Evolutionary conservation across 2,797 vertebrate genomes (phyloP).

Genomic region (Tamandua tetradactyla): DNA sequence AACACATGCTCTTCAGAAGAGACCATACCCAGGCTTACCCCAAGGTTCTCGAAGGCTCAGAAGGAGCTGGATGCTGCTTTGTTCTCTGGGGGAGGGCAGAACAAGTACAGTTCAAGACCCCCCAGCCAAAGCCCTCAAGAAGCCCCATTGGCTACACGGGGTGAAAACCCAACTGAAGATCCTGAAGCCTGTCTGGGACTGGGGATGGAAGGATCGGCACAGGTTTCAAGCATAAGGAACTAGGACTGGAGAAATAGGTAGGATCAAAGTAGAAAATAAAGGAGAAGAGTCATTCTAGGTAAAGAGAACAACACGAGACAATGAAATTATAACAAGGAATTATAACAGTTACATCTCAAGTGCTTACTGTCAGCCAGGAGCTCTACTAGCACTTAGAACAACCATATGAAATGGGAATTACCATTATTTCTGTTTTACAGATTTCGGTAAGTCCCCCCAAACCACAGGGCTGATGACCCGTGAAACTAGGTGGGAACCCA

Average conservation of each 20-base stretch:
- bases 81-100: background rate
- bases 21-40: background rate
- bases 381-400: background rate
- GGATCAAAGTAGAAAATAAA: background rate
- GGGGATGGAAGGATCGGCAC: fast-evolving
- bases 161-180: background rate
- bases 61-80: background rate
- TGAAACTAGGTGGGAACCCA: background rate
- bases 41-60: background rate
- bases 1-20: background rate
- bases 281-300: background rate
- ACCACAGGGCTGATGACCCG: background rate
- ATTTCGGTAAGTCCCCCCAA: background rate
- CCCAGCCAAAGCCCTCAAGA: background rate
- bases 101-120: background rate
- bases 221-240: background rate
- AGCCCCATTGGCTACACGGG: too few relatives aligned
- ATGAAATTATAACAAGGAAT: background rate
- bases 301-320: background rate
- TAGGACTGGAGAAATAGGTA: background rate
- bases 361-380: background rate
- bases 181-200: background rate
- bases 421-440: background rate
- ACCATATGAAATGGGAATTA: background rate
- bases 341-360: fast-evolving